Conservation (phyloP, 1,140 invertebrate genomes). For the Zaprionus lachaisei region DNA sequence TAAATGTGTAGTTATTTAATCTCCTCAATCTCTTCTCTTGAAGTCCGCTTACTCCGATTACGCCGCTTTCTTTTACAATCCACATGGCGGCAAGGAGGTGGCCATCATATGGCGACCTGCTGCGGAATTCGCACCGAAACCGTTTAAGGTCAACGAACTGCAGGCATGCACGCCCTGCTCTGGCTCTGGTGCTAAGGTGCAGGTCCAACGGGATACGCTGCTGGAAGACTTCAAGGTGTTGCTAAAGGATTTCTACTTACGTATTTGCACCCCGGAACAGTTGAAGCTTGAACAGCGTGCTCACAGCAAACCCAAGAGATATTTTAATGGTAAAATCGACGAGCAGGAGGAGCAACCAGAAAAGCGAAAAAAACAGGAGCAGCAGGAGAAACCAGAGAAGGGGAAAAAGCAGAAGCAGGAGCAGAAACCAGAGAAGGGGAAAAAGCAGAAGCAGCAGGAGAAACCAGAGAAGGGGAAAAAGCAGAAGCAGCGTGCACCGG, state of each 20-base stretch:
- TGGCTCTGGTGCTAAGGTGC: conserved; percentile 44
- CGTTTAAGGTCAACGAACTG: conserved; percentile 89
- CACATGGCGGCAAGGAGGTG: conserved; percentile 92
- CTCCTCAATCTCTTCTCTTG: conserved; percentile 64
- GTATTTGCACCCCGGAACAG: conserved; percentile 57
- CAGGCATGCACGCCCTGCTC: conserved; percentile 77
- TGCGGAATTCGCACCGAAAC: conserved; percentile 86
- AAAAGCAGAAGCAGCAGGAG: background rate
- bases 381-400: background rate
- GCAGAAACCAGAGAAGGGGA: background rate
- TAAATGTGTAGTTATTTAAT: background rate
- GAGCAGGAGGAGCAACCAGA: background rate
- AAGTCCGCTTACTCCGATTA: conserved; percentile 91
- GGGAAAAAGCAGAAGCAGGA: background rate
- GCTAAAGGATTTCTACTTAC: conserved; percentile 72
- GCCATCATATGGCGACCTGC: conserved; percentile 93
- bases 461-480: background rate
- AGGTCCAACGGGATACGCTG: conserved; percentile 86
- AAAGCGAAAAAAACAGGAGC: background rate
- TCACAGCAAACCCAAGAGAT: conserved; percentile 49
- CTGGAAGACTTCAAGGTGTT: conserved; percentile 90
- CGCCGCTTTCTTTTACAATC: conserved; percentile 95
- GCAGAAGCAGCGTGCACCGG: too few relatives aligned
- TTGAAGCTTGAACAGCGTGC: conserved; percentile 49
- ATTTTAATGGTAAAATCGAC: conserved; percentile 41